Evolutionary conservation across 2,888 invertebrate genomes (phyloP), one percentile per base, ranked within the genome.

Genomic region (Cistogaster globosa): DNA sequence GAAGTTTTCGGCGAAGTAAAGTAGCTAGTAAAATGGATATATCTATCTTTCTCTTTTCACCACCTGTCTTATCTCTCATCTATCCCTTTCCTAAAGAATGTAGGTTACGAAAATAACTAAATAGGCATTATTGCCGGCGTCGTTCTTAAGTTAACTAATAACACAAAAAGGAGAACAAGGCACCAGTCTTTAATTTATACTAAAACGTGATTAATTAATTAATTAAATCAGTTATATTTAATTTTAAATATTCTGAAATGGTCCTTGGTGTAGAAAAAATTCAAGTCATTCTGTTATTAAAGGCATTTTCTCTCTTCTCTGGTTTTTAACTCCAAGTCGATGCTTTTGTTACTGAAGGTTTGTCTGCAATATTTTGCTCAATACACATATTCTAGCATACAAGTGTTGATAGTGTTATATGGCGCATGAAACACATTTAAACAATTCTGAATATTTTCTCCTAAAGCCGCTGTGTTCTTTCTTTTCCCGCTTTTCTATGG

Each of bases 371-470:
- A 76, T 76, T 75, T 53, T 65, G 38, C 58, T 16, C 20, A 58
- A 55, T 62, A 51, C 18, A 55, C 16, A 57, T 7, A 6, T 42
- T 1, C 42, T 38, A 6, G 2, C 18, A 38, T 9, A 63, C 55
- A 69, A 16, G 26, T 65, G 65, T 65, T 80, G 76, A 74, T 76
- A 18, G 6, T 60, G 68, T 48, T 69, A 82, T 77, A 78, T 78
- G 62, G 58, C 69, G 55, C 53, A 75, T 60, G 58, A 65, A 82
- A 82, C 63, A 74, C 22, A 42, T 45, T 69, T 60, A 71, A 74
- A 74, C 18, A 75, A 78, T 82, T 82, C 75, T 55, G 55, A 53
- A 77, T 38, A 75, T 72, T 60, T n/a, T n/a, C 12, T n/a, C 18
- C 7, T 42, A 2, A 42, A 12, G 42, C 12, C 2, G 38, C 22